Evolutionary conservation across 2,113 vertebrate species (phyloP).

Genomic region (Scophthalmus maximus): DNA sequence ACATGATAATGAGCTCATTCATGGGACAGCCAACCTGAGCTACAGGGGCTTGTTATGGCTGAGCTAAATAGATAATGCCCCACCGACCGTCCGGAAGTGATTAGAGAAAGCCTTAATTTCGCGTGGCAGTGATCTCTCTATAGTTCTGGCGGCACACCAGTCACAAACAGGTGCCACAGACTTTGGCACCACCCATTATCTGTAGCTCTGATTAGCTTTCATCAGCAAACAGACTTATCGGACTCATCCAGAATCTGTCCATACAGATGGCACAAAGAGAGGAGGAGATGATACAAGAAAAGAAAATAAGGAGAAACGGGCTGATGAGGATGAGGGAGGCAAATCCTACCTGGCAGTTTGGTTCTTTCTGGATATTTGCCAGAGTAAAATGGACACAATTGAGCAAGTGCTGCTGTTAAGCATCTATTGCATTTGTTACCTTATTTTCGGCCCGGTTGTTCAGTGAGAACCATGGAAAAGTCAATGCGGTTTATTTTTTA

Average conservation of each 20-base stretch:
- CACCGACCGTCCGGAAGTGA: conserved; percentile 28
- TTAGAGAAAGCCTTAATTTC: conserved; percentile 33
- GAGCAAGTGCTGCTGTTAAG: neutral
- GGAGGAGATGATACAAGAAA: conserved; percentile 45
- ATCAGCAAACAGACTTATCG: conserved; percentile 74
- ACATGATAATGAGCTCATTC: conserved; percentile 25
- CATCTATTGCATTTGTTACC: neutral
- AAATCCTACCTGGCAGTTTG: conserved; percentile 21
- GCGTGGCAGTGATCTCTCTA: conserved; percentile 33
- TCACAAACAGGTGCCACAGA: conserved; percentile 56
- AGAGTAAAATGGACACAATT: conserved; percentile 25
- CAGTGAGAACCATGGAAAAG: too few relatives aligned
- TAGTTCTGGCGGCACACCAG: conserved; percentile 48
- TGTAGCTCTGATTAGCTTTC: conserved; percentile 67
- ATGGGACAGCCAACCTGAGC: conserved; percentile 2
- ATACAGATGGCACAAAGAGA: conserved; percentile 76
- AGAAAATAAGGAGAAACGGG: conserved; percentile 30
- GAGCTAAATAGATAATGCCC: conserved; percentile 18
- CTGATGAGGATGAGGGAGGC: conserved; percentile 47
- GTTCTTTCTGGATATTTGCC: conserved; percentile 23
- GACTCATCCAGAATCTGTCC: conserved; percentile 73
- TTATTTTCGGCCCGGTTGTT: neutral
- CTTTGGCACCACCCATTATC: conserved; percentile 54
- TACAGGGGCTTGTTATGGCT: conserved; percentile 11
- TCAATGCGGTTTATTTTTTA: too few relatives aligned